A percentile compares a stretch with the other conserved stretches of the same genome.
phyloP scores from a whole-genome alignment of 2,797 vertebrate species.

The Centropyge bicolor region DNA sequence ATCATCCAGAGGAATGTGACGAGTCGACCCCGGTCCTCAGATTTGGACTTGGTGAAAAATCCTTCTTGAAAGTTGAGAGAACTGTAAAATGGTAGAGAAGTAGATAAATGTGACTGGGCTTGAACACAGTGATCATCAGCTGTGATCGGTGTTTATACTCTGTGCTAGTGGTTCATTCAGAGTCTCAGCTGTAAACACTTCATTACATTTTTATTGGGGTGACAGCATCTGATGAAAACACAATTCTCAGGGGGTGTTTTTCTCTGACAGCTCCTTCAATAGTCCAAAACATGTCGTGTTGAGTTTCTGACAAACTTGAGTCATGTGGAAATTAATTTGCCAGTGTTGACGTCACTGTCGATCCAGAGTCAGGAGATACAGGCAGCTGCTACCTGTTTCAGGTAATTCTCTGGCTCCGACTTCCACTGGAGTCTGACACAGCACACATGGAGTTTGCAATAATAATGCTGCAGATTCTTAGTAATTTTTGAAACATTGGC shows the following conservation, averaged over 20 bases:
- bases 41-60: slow-evolving; percentile 5
- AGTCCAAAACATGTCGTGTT: not conserved
- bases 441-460: not conserved
- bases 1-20: no score
- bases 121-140: not conserved
- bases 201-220: slow-evolving; percentile 16
- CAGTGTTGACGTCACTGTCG: not conserved
- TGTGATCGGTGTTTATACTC: not conserved
- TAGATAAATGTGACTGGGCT: not conserved
- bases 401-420: not conserved
- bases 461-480: not conserved
- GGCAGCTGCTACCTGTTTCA: not conserved
- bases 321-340: not conserved
- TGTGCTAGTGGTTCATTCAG: not conserved
- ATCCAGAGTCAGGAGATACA: not conserved
- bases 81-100: not conserved
- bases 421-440: not conserved
- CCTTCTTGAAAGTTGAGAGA: not conserved
- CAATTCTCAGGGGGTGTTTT: slow-evolving; percentile 2
- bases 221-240: not conserved
- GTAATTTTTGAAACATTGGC: not conserved
- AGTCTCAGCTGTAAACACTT: slow-evolving; percentile 31
- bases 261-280: not conserved
- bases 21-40: not conserved
- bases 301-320: not conserved